A percentile compares a stretch with the other conserved stretches of the same genome.
These are phyloP conservation scores for Indri indri DNA, from an alignment of 2,113 vertebrate species.

Conservation along the genomic window DNA sequence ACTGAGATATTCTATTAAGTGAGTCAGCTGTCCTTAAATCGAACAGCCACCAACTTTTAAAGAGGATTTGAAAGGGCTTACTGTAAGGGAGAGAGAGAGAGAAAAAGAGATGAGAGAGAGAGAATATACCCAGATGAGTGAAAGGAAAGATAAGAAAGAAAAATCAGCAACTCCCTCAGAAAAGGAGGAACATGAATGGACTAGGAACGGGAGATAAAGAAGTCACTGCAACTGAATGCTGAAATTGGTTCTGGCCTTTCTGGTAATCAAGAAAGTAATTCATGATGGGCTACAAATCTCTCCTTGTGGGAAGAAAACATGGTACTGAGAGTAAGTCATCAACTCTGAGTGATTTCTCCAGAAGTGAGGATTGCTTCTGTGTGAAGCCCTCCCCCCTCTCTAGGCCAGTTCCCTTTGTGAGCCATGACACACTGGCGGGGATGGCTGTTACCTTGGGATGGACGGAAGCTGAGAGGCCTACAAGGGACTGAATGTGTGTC, in stretches of 20 bases:
- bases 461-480: neutral
- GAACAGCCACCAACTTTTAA: conserved; percentile 45
- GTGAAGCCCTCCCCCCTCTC: neutral
- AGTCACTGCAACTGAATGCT: neutral
- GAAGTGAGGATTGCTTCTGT: neutral
- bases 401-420: neutral
- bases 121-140: neutral
- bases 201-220: neutral
- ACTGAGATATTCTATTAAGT: conserved; percentile 30
- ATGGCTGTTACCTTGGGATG: neutral
- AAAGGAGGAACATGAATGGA: neutral
- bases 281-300: neutral
- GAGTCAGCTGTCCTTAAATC: conserved; percentile 57
- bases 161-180: neutral
- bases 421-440: neutral
- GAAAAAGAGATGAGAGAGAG: neutral
- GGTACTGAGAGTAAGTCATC: neutral
- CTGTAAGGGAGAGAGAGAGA: neutral
- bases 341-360: neutral
- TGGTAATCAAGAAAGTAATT: neutral
- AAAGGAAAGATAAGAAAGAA: conserved; percentile 31
- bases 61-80: neutral
- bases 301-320: neutral
- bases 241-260: neutral
- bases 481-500: neutral